Percentiles rank a stretch among this genome's conserved stretches.
phyloP scores from a whole-genome alignment of 2,888 invertebrate genomes.

The Itoplectis maculator region DNA sequence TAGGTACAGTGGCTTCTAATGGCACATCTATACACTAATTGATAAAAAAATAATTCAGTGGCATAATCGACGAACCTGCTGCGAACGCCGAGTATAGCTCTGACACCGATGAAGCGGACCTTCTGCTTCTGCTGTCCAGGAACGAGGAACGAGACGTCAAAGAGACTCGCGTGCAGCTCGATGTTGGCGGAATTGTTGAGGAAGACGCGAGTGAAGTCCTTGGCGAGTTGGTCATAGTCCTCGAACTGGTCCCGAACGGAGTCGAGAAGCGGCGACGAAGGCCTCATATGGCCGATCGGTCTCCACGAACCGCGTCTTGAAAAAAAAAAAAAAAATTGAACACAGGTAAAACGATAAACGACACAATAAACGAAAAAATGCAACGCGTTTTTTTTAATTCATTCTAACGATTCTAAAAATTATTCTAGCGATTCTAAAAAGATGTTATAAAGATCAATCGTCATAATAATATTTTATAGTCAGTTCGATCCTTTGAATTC shows the following conservation, averaged over 20 bases:
- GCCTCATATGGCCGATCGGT: constrained; percentile 97
- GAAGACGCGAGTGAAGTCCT: constrained; percentile 96
- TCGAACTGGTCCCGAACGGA: constrained; percentile 97
- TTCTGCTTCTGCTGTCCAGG: constrained; percentile 95
- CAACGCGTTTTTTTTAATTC: too few species aligned
- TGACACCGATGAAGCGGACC: constrained; percentile 94
- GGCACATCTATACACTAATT: neutral
- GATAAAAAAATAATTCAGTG: too few species aligned
- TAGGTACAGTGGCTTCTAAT: too few species aligned
- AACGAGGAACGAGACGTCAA: constrained; percentile 96
- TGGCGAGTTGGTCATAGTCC: constrained; percentile 96
- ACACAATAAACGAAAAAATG: too few species aligned
- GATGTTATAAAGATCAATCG: too few species aligned
- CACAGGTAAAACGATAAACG: neutral
- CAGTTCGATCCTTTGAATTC: too few species aligned
- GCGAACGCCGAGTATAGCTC: constrained; percentile 95
- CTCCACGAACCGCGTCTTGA: constrained; percentile 93
- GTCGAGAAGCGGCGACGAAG: constrained; percentile 95
- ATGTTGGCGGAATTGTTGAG: constrained; percentile 93
- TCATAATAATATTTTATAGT: too few species aligned
- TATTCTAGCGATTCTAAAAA: too few species aligned
- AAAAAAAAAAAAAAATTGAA: neutral
- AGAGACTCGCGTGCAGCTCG: constrained; percentile 92
- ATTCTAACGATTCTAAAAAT: too few species aligned
- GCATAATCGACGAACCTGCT: constrained; percentile 90